Conservation (phyloP, 35 echinoderm and acorn worm genomes). For the Strongylocentrotus purpuratus region DNA sequence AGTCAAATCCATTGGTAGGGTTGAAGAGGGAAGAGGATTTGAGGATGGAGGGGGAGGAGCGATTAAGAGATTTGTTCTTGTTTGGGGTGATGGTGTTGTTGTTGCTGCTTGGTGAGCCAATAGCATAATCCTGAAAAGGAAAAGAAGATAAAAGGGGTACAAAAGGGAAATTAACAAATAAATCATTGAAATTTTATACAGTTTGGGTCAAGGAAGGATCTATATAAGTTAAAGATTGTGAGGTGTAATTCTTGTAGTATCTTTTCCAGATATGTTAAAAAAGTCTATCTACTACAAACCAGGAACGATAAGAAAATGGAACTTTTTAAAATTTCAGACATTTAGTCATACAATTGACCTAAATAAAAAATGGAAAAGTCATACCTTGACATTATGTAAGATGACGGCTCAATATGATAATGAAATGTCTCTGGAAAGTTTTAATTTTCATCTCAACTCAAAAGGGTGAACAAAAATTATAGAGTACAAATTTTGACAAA, state of each 20-base stretch:
- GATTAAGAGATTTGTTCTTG: slow-evolving; percentile 63
- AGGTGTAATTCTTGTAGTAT: no score
- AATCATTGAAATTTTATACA: no score
- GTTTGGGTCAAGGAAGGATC: no score
- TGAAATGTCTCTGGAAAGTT: not conserved
- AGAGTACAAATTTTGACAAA: not conserved
- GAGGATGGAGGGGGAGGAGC: slow-evolving; percentile 56
- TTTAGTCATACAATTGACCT: not conserved
- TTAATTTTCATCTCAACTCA: not conserved
- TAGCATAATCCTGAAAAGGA: slow-evolving; percentile 69
- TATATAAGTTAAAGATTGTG: no score
- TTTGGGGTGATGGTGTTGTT: slow-evolving; percentile 56
- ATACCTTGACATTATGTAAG: not conserved
- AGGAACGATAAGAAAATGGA: no score
- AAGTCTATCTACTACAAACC: not conserved
- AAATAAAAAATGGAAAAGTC: not conserved
- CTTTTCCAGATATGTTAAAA: no score
- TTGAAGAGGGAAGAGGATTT: slow-evolving; percentile 7
- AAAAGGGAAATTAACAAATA: not conserved
- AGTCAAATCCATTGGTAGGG: slow-evolving; percentile 31
- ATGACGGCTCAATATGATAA: not conserved
- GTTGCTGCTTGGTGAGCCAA: slow-evolving; percentile 58
- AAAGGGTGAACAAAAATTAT: not conserved
- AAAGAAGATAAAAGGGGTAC: not conserved
- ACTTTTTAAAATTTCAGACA: not conserved